Conservation (phyloP, 2,888 invertebrate species). For the Cheilosia scutellata region DNA sequence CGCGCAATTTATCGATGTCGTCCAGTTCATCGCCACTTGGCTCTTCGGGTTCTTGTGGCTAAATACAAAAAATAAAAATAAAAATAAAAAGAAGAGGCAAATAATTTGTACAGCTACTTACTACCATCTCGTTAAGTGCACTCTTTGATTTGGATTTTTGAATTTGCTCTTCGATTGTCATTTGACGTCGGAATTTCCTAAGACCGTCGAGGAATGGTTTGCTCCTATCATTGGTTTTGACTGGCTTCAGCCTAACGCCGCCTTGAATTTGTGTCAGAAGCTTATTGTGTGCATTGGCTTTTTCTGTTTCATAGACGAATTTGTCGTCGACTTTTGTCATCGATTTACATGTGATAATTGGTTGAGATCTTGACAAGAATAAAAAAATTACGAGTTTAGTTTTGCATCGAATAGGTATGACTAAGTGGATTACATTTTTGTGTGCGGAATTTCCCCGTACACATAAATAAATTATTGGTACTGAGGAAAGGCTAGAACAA, state of each 20-base stretch:
- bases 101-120: slow-evolving; percentile 33
- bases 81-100: too few species aligned
- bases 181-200: slow-evolving; percentile 93
- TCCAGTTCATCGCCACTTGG: slow-evolving; percentile 94
- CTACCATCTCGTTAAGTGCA: slow-evolving; percentile 84
- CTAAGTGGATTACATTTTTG: too few species aligned
- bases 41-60: slow-evolving; percentile 84
- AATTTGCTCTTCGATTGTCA: slow-evolving; percentile 95
- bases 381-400: not conserved
- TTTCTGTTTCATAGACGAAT: slow-evolving; percentile 95
- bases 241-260: slow-evolving; percentile 90
- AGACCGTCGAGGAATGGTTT: slow-evolving; percentile 93
- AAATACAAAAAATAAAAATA: not conserved
- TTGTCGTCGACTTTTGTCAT: slow-evolving; percentile 90
- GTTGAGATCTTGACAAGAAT: slow-evolving; percentile 85
- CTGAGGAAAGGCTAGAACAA: too few species aligned
- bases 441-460: too few species aligned
- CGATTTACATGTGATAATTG: slow-evolving; percentile 86
- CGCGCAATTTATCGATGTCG: slow-evolving; percentile 95
- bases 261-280: slow-evolving; percentile 92
- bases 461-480: too few species aligned
- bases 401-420: not conserved
- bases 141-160: slow-evolving; percentile 92
- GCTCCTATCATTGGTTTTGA: slow-evolving; percentile 93
- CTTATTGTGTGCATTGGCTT: slow-evolving; percentile 91